Evolutionary conservation across 2,113 vertebrate genomes (phyloP).

Genomic region (Heptranchias perlo): DNA sequence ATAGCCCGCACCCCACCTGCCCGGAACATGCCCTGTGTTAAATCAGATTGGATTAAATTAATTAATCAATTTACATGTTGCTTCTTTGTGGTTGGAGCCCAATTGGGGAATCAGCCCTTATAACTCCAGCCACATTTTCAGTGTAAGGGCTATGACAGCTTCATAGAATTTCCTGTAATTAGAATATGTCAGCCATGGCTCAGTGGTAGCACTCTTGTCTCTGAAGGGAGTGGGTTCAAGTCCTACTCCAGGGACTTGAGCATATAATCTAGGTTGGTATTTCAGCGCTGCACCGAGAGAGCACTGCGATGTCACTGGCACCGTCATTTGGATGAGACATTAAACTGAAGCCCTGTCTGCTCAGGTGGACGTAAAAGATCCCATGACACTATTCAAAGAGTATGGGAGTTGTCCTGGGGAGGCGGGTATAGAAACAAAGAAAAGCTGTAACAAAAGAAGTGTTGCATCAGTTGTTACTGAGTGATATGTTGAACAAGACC

Average conservation of each 20-base stretch:
- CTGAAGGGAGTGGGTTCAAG: not conserved
- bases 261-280: not conserved
- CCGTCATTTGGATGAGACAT: not conserved
- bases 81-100: not conserved
- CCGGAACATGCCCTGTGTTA: too few species aligned
- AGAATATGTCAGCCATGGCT: not conserved
- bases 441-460: not conserved
- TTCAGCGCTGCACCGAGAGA: not conserved
- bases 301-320: too few species aligned
- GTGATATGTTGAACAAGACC: conserved; percentile 20
- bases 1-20: not conserved
- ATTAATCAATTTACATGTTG: not conserved
- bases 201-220: not conserved
- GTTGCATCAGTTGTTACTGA: not conserved
- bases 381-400: not conserved
- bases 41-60: not conserved
- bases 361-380: not conserved
- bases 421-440: not conserved
- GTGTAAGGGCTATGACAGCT: not conserved
- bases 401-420: too few species aligned
- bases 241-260: not conserved
- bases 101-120: not conserved
- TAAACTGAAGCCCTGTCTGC: not conserved
- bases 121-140: not conserved
- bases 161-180: not conserved